Base-by-base conservation (phyloP, 2,113 vertebrate species). In the Anthoscopus minutus region DNA sequence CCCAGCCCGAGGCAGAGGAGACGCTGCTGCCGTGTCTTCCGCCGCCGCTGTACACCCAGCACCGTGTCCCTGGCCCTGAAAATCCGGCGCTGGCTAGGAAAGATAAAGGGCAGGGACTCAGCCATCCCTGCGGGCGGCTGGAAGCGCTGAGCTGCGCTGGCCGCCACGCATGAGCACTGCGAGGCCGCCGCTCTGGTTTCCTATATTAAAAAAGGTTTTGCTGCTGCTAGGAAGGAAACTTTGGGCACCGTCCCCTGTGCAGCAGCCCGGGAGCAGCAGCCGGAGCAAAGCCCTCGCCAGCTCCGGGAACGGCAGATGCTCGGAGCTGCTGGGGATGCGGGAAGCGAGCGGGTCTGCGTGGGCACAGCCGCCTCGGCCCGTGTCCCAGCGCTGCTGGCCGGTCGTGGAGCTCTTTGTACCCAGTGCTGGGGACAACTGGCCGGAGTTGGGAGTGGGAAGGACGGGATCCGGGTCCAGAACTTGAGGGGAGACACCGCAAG, bases 151-250 rank as follows among this genome's bases (percentile, higher is more conserved):
- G 58, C 76, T 51, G 87, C 5, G 58, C 62, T 20, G 80, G 31
- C 76, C 12, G n/a, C 8, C 50, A 67, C 65, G 83, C 89, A 65
- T 84, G 94, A 51, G 86, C 76, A 15, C 72, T 53, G 77, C 3
- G 7, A 45, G 74, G n/a, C 86, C 31, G 18, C 42, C 64, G 8
- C 61, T 47, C 27, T 3, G 76, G 0, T 45, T 73, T 15, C 38
- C 45, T 27, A 5, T 0, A 13, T 42, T 42, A 53, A 73, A 93
- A 83, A 91, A 88, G 69, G 24, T 74, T 94, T 91, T 61, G 70
- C 81, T 31, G 94, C 87, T 48, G 30, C 60, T 67, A 20, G 94
- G 64, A 91, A 69, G 72, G 91, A 92, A 93, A 96, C 69, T 96
- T 88, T 94, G 80, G 91, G 76, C 91, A 86, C 37, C 18, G 54